Percentiles rank a stretch among this genome's conserved stretches.
phyloP scores from a whole-genome alignment of 2,797 vertebrate genomes.

The Hippocampus kuda region DNA sequence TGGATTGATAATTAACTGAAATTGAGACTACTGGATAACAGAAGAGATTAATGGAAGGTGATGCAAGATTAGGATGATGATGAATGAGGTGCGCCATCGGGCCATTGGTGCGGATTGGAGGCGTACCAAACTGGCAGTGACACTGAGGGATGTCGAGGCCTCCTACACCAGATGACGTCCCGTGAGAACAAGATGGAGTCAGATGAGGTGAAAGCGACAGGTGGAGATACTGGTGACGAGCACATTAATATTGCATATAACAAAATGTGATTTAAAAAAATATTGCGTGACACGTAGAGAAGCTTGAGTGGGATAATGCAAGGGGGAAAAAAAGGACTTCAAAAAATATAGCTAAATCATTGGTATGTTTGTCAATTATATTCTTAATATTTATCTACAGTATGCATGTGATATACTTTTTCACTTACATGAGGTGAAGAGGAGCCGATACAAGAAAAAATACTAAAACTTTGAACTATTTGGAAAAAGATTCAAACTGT shows the following conservation, averaged over 20 bases:
- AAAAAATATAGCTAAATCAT: too few species aligned
- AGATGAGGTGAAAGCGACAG: slow-evolving; percentile 2
- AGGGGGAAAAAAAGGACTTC: too few species aligned
- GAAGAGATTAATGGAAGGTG: slow-evolving; percentile 10
- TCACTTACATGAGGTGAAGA: too few species aligned
- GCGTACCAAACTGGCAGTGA: slow-evolving; percentile 23
- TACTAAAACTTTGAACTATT: too few species aligned
- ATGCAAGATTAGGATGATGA: slow-evolving; percentile 20
- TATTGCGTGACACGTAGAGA: too few species aligned
- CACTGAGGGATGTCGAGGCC: slow-evolving; percentile 22
- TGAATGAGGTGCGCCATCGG: slow-evolving; percentile 21
- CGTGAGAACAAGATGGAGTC: slow-evolving; percentile 14
- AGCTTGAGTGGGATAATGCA: too few species aligned
- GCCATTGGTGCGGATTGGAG: slow-evolving; percentile 8
- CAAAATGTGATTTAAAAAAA: not conserved
- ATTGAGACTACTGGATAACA: slow-evolving; percentile 7
- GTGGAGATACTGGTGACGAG: not conserved
- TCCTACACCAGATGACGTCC: slow-evolving; percentile 22
- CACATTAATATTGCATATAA: not conserved
- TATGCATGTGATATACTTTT: too few species aligned
- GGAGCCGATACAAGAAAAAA: too few species aligned
- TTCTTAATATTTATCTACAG: too few species aligned
- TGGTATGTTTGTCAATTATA: too few species aligned
- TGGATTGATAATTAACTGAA: slow-evolving; percentile 19
- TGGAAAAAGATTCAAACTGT: too few species aligned